phyloP scores from a whole-genome alignment of 2,797 vertebrate species.

The Neosilurus mollespiculum region DNA sequence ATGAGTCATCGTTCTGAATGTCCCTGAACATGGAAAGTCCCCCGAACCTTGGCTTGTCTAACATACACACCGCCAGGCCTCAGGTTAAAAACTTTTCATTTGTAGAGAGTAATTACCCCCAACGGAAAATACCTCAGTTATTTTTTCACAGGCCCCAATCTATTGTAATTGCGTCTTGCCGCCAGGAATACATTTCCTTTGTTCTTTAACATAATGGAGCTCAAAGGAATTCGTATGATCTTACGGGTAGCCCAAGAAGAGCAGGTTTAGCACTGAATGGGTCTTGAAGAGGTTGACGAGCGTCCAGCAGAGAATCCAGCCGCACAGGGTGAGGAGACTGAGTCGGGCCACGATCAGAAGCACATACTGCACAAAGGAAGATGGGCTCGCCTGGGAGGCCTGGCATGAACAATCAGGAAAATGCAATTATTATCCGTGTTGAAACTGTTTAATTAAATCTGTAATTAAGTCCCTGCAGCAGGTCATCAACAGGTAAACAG shows the following conservation, averaged over 20 bases:
- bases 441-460: not conserved
- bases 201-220: too few species aligned
- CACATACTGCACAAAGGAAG: constrained; percentile 83
- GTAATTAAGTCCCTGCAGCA: not conserved
- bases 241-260: constrained; percentile 99
- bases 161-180: not conserved
- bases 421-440: not conserved
- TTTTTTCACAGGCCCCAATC: too few species aligned
- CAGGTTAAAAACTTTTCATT: too few species aligned
- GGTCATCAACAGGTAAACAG: not conserved
- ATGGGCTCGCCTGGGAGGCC: constrained; percentile 86
- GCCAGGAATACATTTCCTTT: not conserved
- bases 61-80: too few species aligned
- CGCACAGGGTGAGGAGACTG: constrained; percentile 90
- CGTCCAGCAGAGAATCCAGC: constrained; percentile 97
- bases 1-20: too few species aligned
- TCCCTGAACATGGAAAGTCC: too few species aligned
- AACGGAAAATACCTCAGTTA: too few species aligned
- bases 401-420: constrained; percentile 52
- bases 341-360: constrained; percentile 84
- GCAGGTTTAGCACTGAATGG: constrained; percentile 95
- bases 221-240: constrained; percentile 57
- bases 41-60: too few species aligned
- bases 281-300: constrained; percentile 94
- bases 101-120: too few species aligned